Evolutionary conservation across 2,888 invertebrate species (phyloP).

Genomic region (Ditylenchus weischeri): DNA sequence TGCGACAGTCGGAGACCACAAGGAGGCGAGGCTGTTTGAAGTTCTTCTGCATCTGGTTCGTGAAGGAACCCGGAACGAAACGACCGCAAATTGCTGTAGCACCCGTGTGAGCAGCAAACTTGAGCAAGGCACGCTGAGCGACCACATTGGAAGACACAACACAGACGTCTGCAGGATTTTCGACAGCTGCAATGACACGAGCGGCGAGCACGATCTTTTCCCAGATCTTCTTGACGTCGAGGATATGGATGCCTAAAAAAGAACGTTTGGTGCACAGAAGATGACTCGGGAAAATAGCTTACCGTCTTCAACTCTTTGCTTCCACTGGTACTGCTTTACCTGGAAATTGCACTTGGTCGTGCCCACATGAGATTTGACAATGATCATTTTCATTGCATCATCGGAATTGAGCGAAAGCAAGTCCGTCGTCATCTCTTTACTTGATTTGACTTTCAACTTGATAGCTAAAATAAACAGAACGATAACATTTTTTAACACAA

Average conservation of each 20-base stretch:
- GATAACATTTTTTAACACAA: no score
- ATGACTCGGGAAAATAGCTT: background rate
- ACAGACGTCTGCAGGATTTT: slow-evolving; percentile 93
- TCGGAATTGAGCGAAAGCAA: background rate
- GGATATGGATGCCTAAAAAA: slow-evolving; percentile 77
- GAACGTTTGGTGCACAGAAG: background rate
- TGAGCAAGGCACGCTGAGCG: slow-evolving; percentile 94
- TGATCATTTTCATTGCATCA: slow-evolving; percentile 10
- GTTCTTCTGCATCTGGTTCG: slow-evolving; percentile 89
- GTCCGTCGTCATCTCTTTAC: no score
- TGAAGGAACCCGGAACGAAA: slow-evolving; percentile 94
- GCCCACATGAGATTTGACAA: slow-evolving; percentile 59
- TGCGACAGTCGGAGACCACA: slow-evolving; percentile 88
- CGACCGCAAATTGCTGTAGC: slow-evolving; percentile 97
- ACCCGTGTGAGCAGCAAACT: slow-evolving; percentile 72
- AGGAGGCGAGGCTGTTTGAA: slow-evolving; percentile 96
- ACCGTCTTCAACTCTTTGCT: slow-evolving; percentile 74
- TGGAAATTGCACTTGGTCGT: slow-evolving; percentile 91
- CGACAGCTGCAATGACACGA: slow-evolving; percentile 93
- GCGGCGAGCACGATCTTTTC: slow-evolving; percentile 95
- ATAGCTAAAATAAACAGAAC: no score
- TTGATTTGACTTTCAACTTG: no score
- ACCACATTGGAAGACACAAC: slow-evolving; percentile 91
- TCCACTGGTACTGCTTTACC: slow-evolving; percentile 95
- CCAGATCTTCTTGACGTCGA: slow-evolving; percentile 95